Evolutionary conservation across 2,888 invertebrate species (phyloP).

Genomic region (Dioctria linearis): DNA sequence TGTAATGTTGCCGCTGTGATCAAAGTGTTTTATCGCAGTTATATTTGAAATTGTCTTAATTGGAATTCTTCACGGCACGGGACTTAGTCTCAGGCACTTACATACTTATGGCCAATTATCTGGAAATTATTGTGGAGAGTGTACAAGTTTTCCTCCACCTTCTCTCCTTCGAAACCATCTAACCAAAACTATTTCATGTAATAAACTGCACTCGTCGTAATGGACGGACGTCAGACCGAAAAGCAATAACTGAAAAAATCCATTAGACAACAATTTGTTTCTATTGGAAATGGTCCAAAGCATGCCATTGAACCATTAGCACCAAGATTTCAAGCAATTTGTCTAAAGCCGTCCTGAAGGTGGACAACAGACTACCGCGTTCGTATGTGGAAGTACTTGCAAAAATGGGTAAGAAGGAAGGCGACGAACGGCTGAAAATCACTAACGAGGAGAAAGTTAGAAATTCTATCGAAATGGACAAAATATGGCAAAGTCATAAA

Average conservation of each 20-base stretch:
- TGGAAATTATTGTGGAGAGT: neutral
- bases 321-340: slow-evolving; percentile 43
- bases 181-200: neutral
- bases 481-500: slow-evolving; percentile 31
- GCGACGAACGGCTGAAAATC: no score
- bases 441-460: neutral
- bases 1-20: neutral
- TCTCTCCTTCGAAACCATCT: neutral
- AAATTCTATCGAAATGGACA: slow-evolving; percentile 21
- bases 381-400: neutral
- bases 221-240: neutral
- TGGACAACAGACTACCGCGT: neutral
- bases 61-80: neutral
- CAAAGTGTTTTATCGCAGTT: slow-evolving; percentile 30
- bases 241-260: slow-evolving; percentile 46
- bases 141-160: no score
- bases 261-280: slow-evolving; percentile 31
- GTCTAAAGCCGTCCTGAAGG: slow-evolving; percentile 13
- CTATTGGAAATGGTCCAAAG: slow-evolving; percentile 19
- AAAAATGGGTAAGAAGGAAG: no score
- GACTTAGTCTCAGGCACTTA: neutral
- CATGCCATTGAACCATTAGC: slow-evolving; percentile 48
- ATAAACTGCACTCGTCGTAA: slow-evolving; percentile 17
- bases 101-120: neutral
- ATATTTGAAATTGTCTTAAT: slow-evolving; percentile 27